These are phyloP conservation scores for Aplysia californica DNA, from an alignment of 1,140 invertebrate genomes.

Conservation along the genomic window DNA sequence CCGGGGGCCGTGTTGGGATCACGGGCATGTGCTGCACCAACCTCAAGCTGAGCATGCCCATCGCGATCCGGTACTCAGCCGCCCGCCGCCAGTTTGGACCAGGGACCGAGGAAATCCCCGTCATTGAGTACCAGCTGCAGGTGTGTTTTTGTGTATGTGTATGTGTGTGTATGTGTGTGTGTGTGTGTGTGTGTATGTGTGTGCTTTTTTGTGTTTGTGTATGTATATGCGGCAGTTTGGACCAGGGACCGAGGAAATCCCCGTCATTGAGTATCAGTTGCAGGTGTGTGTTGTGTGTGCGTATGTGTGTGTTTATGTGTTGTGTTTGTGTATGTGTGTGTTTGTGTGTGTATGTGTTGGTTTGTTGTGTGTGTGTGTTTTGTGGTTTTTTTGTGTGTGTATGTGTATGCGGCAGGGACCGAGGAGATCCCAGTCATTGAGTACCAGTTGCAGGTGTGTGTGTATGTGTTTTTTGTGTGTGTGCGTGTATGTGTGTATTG, in stretches of 20 bases:
- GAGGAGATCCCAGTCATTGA: conserved; percentile 87
- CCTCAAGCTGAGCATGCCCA: conserved; percentile 79
- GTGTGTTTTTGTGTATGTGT: conserved; percentile 41
- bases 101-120: conserved; percentile 77
- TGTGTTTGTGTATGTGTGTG: neutral
- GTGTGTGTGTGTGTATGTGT: too few relatives aligned
- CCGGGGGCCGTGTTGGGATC: conserved; percentile 81
- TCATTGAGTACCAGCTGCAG: conserved; percentile 92
- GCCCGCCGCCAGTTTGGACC: conserved; percentile 89
- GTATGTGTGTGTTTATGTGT: too few relatives aligned
- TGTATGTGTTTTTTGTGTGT: too few relatives aligned
- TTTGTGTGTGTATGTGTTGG: too few relatives aligned
- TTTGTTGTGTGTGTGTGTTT: too few relatives aligned
- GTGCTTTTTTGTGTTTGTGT: too few relatives aligned
- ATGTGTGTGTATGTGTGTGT: too few relatives aligned
- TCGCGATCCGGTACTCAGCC: conserved; percentile 91
- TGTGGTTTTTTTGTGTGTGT: too few relatives aligned
- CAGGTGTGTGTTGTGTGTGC: conserved; percentile 73
- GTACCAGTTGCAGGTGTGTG: conserved; percentile 84
- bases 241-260: conserved; percentile 74
- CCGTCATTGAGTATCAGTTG: conserved; percentile 91
- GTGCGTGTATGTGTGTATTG: too few relatives aligned
- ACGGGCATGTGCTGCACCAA: conserved; percentile 78
- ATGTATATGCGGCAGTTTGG: conserved; percentile 96
- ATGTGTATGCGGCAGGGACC: conserved; percentile 78